Evolutionary conservation across 2,113 vertebrate genomes (phyloP).

Genomic region (Chaenogobius annularis): DNA sequence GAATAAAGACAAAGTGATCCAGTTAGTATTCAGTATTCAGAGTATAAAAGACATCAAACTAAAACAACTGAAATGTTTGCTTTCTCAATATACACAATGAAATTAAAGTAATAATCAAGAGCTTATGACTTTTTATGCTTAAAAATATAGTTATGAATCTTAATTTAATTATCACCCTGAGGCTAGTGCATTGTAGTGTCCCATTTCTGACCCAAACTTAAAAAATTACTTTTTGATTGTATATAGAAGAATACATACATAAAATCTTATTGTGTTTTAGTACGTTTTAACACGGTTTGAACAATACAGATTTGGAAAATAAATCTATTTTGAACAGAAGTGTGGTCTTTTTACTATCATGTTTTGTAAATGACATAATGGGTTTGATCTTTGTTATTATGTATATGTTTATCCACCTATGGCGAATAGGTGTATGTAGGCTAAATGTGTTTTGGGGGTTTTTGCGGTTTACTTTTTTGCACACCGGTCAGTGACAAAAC

Average conservation of each 20-base stretch:
- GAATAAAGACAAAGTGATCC: constrained; percentile 45
- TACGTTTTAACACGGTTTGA: constrained; percentile 1
- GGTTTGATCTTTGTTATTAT: no score
- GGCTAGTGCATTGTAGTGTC: background rate
- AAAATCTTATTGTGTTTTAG: background rate
- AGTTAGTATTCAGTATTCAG: background rate
- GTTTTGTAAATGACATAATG: background rate
- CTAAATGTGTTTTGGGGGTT: background rate
- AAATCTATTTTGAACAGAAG: constrained; percentile 42
- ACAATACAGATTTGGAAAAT: constrained; percentile 40
- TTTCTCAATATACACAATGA: background rate
- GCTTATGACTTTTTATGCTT: background rate
- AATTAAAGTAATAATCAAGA: background rate
- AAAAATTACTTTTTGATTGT: background rate
- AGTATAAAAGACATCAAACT: background rate
- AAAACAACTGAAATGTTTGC: background rate
- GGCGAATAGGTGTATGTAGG: no score
- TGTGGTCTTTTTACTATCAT: background rate
- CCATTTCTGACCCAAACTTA: background rate
- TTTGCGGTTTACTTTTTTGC: background rate
- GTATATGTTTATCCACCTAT: no score
- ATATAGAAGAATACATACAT: background rate
- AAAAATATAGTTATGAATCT: background rate
- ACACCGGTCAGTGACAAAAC: background rate
- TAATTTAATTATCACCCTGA: background rate